Evolutionary conservation across 2,888 invertebrate genomes (phyloP).

Genomic region (Eristalinus aeneus): DNA sequence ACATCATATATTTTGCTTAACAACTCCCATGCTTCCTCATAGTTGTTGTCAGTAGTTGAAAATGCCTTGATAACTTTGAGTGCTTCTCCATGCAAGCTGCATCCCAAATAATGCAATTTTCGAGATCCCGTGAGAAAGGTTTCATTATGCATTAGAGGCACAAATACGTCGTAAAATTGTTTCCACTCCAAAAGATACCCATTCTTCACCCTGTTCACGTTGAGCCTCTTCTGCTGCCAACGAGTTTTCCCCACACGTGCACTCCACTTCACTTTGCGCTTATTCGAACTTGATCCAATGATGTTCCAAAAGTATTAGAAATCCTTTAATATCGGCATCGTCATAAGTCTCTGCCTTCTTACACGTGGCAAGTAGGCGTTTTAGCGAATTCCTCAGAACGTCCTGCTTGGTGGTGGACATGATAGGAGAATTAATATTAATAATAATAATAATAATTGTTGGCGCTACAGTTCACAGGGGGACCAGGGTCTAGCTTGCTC

Average conservation of each 20-base stretch:
- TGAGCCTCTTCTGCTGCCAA: conserved; percentile 11
- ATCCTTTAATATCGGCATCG: no score
- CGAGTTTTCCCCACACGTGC: background rate
- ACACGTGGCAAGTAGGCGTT: no score
- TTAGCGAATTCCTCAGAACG: no score
- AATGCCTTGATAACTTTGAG: conserved; percentile 30
- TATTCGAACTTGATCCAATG: background rate
- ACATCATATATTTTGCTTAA: conserved; percentile 37
- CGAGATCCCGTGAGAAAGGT: conserved; percentile 8
- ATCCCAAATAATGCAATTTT: conserved; percentile 44
- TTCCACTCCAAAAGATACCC: conserved; percentile 43
- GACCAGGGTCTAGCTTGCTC: no score
- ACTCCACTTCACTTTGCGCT: background rate
- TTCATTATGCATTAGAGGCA: conserved; percentile 32
- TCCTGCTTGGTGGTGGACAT: no score
- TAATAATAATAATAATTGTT: no score
- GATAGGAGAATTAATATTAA: no score
- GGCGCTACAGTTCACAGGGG: no score
- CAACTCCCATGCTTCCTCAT: conserved; percentile 8
- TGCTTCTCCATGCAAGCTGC: conserved; percentile 38
- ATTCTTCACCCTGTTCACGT: conserved; percentile 39
- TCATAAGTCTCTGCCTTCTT: no score
- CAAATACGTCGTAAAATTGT: conserved; percentile 40
- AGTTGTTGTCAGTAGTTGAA: conserved; percentile 12
- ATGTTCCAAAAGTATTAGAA: background rate